These are phyloP conservation scores for Cheilosia scutellata DNA, from an alignment of 2,888 invertebrate species.

Conservation along the genomic window DNA sequence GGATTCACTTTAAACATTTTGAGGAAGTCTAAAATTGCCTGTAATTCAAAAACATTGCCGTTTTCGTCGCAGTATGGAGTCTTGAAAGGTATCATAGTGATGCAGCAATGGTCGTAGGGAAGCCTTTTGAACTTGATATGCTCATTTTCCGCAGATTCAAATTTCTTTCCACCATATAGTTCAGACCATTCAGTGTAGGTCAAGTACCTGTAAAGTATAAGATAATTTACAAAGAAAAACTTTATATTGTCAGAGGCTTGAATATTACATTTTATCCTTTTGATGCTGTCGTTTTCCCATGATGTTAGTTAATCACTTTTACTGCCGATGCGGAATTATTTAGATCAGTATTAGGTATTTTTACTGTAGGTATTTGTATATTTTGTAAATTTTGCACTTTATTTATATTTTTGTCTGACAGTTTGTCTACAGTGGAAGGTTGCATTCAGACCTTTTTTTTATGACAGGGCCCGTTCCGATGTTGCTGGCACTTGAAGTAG, in stretches of 20 bases:
- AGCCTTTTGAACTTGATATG: conserved; percentile 94
- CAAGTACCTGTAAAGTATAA: conserved; percentile 79
- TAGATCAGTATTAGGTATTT: not conserved
- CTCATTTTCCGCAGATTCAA: conserved; percentile 88
- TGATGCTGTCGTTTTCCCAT: conserved; percentile 98
- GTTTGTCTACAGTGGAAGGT: no score
- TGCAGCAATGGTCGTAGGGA: conserved; percentile 96
- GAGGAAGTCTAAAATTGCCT: conserved; percentile 93
- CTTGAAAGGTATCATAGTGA: conserved; percentile 96
- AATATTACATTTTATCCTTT: conserved; percentile 94
- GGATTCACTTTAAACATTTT: conserved; percentile 97
- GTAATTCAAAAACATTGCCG: conserved; percentile 97
- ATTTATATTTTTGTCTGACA: not conserved
- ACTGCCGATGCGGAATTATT: not conserved
- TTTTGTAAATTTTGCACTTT: not conserved
- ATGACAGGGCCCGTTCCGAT: no score
- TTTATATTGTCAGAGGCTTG: not conserved
- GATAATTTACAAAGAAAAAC: no score
- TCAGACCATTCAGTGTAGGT: conserved; percentile 87
- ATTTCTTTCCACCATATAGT: conserved; percentile 94
- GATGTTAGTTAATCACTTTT: conserved; percentile 81
- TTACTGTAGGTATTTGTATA: not conserved
- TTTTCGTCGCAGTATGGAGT: conserved; percentile 95
- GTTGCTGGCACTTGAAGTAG: no score
- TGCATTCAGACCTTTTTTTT: no score